These are phyloP conservation scores for Felis catus DNA, from an alignment of 2,113 vertebrate species.

Conservation along the genomic window F.catus_Fca126_mat1.0 CM031418.1:113468001-113468500, in stretches of 20 bases:
- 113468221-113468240: not conserved
- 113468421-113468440: not conserved
- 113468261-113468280: not conserved
- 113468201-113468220: not conserved
- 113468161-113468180: not conserved
- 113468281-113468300: not conserved
- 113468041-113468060: not conserved
- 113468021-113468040: not conserved
- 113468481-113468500: not conserved
- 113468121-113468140: not conserved
- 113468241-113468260: not conserved
- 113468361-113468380: not conserved
- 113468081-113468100: not conserved
- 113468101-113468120: not conserved
- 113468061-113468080: not conserved
- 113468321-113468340: not conserved
- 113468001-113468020: not conserved
- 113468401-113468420: not conserved
- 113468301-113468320: not conserved
- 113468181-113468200: not conserved
- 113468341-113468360: not conserved
- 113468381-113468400: not conserved
- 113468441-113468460: not conserved
- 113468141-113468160: not conserved
- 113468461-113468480: not conserved